Percentiles rank a stretch among this genome's conserved stretches.
phyloP scores from a whole-genome alignment of 2,113 vertebrate species.

The Cyanistes caeruleus region DNA sequence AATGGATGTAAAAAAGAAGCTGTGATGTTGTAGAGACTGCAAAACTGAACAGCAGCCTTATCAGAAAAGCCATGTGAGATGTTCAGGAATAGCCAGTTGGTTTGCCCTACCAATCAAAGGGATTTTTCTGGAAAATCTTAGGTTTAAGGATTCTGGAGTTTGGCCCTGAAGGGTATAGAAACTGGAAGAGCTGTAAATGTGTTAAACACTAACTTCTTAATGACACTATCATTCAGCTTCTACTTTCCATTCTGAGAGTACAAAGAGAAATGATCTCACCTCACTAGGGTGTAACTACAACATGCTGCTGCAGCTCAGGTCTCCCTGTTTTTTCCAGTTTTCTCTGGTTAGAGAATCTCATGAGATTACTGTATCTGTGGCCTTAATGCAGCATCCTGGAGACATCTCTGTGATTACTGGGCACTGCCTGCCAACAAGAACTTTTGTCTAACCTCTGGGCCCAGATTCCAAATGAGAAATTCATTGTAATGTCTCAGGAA shows the following conservation, averaged over 20 bases:
- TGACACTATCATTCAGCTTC: not conserved
- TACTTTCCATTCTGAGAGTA: slow-evolving; percentile 5
- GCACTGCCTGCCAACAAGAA: not conserved
- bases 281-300: not conserved
- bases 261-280: slow-evolving; percentile 41
- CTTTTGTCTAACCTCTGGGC: not conserved
- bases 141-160: not conserved
- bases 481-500: not conserved
- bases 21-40: not conserved
- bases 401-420: not conserved
- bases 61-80: not conserved
- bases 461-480: not conserved
- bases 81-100: not conserved
- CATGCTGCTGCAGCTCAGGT: slow-evolving; percentile 38
- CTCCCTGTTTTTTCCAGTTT: not conserved
- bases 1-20: not conserved
- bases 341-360: not conserved
- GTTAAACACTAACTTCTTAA: not conserved
- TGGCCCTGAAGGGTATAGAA: not conserved
- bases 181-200: not conserved
- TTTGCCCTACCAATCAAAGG: not conserved
- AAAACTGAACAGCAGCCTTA: not conserved
- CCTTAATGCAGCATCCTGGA: not conserved
- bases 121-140: not conserved
- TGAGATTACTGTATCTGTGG: not conserved